Evolutionary conservation across 2,113 vertebrate genomes (phyloP), one percentile per base, ranked within the genome.

Genomic region (Camelus bactrianus): DNA sequence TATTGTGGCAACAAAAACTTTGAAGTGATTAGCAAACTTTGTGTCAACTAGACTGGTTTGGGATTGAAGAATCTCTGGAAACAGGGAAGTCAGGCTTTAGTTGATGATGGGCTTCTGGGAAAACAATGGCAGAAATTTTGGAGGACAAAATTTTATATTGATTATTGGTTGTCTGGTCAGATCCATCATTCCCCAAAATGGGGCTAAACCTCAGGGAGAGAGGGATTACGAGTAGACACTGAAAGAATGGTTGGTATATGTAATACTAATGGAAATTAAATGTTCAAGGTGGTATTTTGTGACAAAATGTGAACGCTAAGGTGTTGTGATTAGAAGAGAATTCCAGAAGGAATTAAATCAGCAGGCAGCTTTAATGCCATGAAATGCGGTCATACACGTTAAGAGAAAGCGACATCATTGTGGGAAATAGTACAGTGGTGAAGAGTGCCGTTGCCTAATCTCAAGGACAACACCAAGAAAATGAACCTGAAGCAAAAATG

Each of bases 1-100:
- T 93, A 76, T 48, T 19, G 2, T 89, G 58, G 56, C 32, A 80
- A 76, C 17, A 54, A 79, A 95, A 91, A 85, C 35, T 92, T 96
- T 8, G 52, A 72, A 93, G 32, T 81, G 30, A 69, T 4, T 0
- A 2, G 48, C 88, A 96, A 67, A 56, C 16, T 84, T 97, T 58
- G 8, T 80, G 28, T 50, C 16, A 76, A 42, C 38, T 60, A 24
- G 17, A 46, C 8, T 64, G 11, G 19, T 35, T 54, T 91, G 73
- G 65, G 64, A 48, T 54, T 82, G 35, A 80, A 52, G 28, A 75
- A 76, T 84, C 16, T 73, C 13, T 64, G 50, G 24, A 69, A 90
- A 79, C 13, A 58, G 54, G n/a, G 46, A 80, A 75, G 3, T 6
- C 81, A 84, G 6, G 4, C 1, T 75, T 58, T 75, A 52, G 10